A percentile compares a stretch with the other conserved stretches of the same genome.
Conservation (phyloP, 2,113 vertebrate species). For the Aphelocoma coerulescens region DNA sequence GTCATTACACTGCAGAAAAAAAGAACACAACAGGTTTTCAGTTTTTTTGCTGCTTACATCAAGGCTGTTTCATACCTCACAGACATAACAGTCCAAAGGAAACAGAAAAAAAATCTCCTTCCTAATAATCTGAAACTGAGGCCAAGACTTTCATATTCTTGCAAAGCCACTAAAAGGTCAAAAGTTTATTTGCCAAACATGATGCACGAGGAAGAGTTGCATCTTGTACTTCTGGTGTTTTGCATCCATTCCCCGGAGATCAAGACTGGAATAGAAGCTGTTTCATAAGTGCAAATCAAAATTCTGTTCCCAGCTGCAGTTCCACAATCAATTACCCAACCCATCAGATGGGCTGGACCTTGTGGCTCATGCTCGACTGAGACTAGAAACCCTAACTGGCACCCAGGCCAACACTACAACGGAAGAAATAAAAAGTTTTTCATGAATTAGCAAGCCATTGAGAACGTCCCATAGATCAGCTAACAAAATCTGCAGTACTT, state of each 20-base stretch:
- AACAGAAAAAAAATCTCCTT: background rate
- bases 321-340: background rate
- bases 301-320: background rate
- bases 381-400: background rate
- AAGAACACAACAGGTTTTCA: background rate
- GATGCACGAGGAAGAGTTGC: background rate
- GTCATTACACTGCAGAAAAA: background rate
- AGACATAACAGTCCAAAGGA: background rate
- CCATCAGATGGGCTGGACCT: background rate
- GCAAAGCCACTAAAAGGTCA: background rate
- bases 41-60: background rate
- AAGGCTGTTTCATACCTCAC: background rate
- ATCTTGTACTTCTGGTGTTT: background rate
- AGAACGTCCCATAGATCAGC: background rate
- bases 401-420: background rate
- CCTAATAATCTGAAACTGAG: background rate
- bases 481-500: background rate
- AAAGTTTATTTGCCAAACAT: slow-evolving; percentile 5
- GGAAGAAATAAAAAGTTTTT: background rate
- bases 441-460: background rate
- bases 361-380: background rate
- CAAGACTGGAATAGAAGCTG: background rate
- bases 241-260: background rate
- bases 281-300: background rate
- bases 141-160: background rate